phyloP scores from a whole-genome alignment of 2,888 invertebrate genomes.

The Dilophus febrilis region DNA sequence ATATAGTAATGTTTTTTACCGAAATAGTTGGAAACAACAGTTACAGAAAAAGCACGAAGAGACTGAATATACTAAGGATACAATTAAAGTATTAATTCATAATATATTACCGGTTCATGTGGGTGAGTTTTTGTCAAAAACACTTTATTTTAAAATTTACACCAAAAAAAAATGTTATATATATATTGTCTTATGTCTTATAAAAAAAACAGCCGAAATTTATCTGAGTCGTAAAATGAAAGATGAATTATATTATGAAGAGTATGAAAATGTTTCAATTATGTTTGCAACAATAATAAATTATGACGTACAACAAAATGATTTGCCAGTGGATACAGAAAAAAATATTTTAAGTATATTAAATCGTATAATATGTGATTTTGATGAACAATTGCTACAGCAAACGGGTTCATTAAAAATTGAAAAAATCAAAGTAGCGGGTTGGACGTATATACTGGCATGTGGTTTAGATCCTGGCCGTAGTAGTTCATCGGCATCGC shows the following conservation, averaged over 20 bases:
- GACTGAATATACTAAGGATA: constrained; percentile 67
- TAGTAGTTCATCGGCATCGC: constrained; percentile 37
- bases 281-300: constrained; percentile 92
- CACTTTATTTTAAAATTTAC: background rate
- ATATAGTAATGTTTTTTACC: too few species aligned
- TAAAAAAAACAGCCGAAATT: constrained; percentile 46
- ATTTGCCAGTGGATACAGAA: constrained; percentile 39
- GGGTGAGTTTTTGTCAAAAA: constrained; percentile 35
- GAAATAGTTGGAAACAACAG: constrained; percentile 48
- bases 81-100: constrained; percentile 74
- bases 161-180: background rate
- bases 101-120: constrained; percentile 90
- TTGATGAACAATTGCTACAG: constrained; percentile 64
- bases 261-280: constrained; percentile 77
- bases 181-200: background rate
- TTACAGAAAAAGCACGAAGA: constrained; percentile 69
- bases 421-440: constrained; percentile 94
- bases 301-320: constrained; percentile 51
- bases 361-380: constrained; percentile 84
- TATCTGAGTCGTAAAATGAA: constrained; percentile 52
- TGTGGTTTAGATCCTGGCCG: constrained; percentile 70
- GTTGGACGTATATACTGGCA: constrained; percentile 95
- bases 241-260: constrained; percentile 71
- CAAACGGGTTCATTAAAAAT: constrained; percentile 44
- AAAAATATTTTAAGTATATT: constrained; percentile 52